Evolutionary conservation across 2,113 vertebrate species (phyloP).

Genomic region (Tenebrosternarchus preto): DNA sequence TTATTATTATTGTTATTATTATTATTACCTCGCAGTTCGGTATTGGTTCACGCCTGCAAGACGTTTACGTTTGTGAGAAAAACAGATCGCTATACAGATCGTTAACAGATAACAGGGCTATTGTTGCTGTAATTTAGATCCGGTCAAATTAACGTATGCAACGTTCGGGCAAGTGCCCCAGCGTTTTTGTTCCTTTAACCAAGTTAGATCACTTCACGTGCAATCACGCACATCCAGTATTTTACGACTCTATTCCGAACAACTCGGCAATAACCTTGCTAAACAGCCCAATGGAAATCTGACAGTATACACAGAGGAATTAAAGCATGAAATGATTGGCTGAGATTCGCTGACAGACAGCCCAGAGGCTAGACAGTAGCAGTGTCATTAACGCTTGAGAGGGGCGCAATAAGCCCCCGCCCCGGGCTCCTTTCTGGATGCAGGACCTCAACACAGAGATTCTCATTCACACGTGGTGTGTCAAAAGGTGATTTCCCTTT

Average conservation of each 20-base stretch:
- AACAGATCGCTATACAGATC: too few species aligned
- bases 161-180: too few species aligned
- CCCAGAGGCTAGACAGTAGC: slow-evolving; percentile 53
- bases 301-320: slow-evolving; percentile 50
- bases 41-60: neutral
- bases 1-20: neutral
- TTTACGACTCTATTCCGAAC: too few species aligned
- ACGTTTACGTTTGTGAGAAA: too few species aligned
- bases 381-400: slow-evolving; percentile 48
- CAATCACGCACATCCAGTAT: slow-evolving; percentile 24
- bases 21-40: neutral
- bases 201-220: slow-evolving; percentile 7
- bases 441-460: slow-evolving; percentile 33
- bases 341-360: slow-evolving; percentile 55
- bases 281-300: slow-evolving; percentile 44
- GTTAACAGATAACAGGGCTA: too few species aligned
- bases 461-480: neutral
- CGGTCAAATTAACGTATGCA: too few species aligned
- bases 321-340: slow-evolving; percentile 54
- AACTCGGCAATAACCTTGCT: slow-evolving; percentile 44
- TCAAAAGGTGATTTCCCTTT: neutral
- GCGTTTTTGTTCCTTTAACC: neutral
- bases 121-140: too few species aligned
- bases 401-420: too few species aligned
- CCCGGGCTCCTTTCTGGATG: slow-evolving; percentile 35